Percentiles rank a stretch among this genome's conserved stretches.
These are phyloP conservation scores for Psylliodes chrysocephalus DNA, from an alignment of 2,888 invertebrate species.

Conservation along the genomic window DNA sequence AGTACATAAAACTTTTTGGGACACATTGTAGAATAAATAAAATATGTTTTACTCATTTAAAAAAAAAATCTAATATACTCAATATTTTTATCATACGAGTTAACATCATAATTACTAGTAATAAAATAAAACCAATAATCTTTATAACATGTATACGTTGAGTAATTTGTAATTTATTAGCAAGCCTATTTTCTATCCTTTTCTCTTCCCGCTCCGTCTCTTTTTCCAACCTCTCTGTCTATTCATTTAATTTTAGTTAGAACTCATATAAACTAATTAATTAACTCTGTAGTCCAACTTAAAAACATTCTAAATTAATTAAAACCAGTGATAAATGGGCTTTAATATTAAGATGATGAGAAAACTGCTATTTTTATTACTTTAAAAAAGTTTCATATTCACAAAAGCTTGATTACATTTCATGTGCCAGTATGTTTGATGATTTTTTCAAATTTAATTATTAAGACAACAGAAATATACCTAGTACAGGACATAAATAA, in stretches of 20 bases:
- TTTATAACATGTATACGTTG: no score
- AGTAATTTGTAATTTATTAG: conserved; percentile 27
- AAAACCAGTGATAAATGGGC: conserved; percentile 18
- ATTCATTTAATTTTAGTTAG: conserved; percentile 15
- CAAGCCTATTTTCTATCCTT: no score
- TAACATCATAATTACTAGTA: no score
- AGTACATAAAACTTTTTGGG: no score
- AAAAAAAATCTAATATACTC: no score
- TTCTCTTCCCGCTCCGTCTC: neutral
- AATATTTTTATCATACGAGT: no score
- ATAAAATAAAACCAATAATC: no score
- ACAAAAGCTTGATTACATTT: neutral
- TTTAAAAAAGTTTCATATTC: conserved; percentile 15
- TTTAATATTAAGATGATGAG: conserved; percentile 21
- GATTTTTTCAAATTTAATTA: no score
- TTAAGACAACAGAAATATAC: no score
- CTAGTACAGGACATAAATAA: no score
- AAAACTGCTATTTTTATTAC: conserved; percentile 24
- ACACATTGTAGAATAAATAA: no score
- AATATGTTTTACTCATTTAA: no score
- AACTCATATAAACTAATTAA: conserved; percentile 27
- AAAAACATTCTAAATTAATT: conserved; percentile 26
- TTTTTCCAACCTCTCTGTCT: neutral
- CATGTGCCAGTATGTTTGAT: conserved; percentile 4
- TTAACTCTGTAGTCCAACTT: conserved; percentile 14